Conservation (phyloP, 2,797 vertebrate genomes). For the Helarctos malayanus region DNA sequence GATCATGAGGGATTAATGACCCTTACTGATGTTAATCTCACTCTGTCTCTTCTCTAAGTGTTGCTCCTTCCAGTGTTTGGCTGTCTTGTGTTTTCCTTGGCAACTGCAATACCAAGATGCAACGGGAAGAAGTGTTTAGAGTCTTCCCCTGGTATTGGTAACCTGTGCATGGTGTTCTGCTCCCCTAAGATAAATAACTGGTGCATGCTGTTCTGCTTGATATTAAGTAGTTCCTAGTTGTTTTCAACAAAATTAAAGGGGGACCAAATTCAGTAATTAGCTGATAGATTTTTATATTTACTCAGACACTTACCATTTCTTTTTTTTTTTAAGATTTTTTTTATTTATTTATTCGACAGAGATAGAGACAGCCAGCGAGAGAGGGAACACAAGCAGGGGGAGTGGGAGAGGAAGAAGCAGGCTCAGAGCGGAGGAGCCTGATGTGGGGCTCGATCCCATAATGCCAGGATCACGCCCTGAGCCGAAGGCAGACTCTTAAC, state of each 20-base stretch:
- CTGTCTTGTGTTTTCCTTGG: neutral
- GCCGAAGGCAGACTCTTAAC: no score
- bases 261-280: neutral
- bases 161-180: neutral
- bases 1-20: neutral
- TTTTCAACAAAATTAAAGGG: neutral
- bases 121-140: neutral
- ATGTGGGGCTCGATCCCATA: no score
- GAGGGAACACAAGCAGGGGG: no score
- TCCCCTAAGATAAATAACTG: neutral
- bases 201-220: neutral
- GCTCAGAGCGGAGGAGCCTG: no score
- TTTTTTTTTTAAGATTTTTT: no score
- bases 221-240: neutral
- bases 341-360: no score
- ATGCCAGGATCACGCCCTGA: no score
- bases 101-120: neutral
- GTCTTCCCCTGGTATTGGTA: neutral
- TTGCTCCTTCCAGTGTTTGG: neutral
- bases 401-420: no score
- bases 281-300: neutral
- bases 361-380: no score
- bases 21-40: neutral
- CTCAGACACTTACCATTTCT: neutral
- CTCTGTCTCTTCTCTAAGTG: neutral